These are phyloP conservation scores for Merluccius polli DNA, from an alignment of 2,797 vertebrate species.

Conservation along the genomic window DNA sequence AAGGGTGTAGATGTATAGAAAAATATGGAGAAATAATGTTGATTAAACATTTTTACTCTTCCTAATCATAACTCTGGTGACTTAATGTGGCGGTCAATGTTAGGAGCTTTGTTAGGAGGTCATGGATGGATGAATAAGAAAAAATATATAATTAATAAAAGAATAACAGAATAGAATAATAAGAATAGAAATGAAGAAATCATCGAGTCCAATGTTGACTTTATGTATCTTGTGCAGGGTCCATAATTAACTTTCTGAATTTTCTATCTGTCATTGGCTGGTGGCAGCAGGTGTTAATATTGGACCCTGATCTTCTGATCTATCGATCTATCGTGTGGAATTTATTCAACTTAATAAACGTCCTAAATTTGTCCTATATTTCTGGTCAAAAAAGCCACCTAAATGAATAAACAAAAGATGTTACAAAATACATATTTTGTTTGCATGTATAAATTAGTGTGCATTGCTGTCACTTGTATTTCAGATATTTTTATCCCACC, in stretches of 20 bases:
- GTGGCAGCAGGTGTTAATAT: too few species aligned
- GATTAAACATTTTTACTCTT: neutral
- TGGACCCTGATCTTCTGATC: too few species aligned
- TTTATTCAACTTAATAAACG: neutral
- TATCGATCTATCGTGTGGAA: neutral
- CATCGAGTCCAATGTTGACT: neutral
- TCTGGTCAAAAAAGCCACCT: neutral
- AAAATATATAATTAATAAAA: neutral
- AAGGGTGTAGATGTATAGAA: neutral
- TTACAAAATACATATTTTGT: neutral
- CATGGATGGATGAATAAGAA: neutral
- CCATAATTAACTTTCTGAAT: too few species aligned
- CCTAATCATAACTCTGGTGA: neutral
- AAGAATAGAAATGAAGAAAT: neutral
- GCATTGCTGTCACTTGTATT: neutral
- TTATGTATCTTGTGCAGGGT: neutral
- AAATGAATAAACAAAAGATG: neutral
- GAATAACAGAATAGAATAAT: neutral
- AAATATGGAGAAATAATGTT: neutral
- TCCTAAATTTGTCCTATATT: neutral
- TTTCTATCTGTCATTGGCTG: too few species aligned
- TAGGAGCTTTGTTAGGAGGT: neutral
- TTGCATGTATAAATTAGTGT: neutral
- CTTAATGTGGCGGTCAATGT: too few species aligned
- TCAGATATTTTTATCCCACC: conserved; percentile 46